A percentile compares a stretch with the other conserved stretches of the same genome.
Evolutionary conservation across 2,113 vertebrate genomes (phyloP).

Genomic region (Raja brachyura): DNA sequence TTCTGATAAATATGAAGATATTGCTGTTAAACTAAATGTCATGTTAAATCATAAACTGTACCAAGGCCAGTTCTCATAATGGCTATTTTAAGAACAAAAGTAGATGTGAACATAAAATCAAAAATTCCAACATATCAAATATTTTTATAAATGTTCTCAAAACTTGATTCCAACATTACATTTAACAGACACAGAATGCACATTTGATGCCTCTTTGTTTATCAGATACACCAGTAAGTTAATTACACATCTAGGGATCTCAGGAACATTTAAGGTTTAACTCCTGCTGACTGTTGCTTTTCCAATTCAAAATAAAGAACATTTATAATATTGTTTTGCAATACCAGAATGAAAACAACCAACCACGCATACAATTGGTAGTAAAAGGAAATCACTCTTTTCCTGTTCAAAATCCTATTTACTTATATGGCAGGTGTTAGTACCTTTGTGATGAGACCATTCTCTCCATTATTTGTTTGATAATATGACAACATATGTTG

Average conservation of each 20-base stretch:
- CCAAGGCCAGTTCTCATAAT: background rate
- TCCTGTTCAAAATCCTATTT: background rate
- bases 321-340: background rate
- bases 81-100: background rate
- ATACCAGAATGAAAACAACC: background rate
- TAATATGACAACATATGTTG: background rate
- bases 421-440: background rate
- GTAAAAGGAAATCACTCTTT: background rate
- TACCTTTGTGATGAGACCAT: background rate
- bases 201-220: background rate
- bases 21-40: background rate
- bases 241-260: background rate
- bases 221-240: background rate
- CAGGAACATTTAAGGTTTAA: background rate
- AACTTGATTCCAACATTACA: background rate
- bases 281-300: background rate
- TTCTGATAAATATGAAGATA: background rate
- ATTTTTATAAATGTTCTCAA: background rate
- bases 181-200: background rate
- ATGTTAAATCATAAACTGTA: background rate
- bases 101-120: background rate
- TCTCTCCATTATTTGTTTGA: background rate
- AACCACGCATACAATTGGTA: background rate
- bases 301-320: background rate
- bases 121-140: background rate